These are phyloP conservation scores for Zophobas morio DNA, from an alignment of 1,140 invertebrate species.

Conservation along the genomic window DNA sequence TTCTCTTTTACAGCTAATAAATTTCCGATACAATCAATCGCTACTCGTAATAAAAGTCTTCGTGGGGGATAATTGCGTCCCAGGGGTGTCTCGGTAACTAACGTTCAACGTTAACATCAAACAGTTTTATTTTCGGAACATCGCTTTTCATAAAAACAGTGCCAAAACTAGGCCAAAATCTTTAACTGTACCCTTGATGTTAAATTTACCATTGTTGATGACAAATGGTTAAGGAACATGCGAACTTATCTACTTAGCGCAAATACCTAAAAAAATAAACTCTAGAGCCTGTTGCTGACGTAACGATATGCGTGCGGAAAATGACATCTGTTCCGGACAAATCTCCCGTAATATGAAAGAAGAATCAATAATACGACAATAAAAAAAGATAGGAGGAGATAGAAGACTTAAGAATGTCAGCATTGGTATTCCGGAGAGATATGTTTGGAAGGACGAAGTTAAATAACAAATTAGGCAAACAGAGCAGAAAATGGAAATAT, in stretches of 20 bases:
- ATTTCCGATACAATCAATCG: background rate
- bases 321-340: slow-evolving; percentile 1
- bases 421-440: background rate
- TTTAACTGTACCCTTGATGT: background rate
- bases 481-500: slow-evolving; percentile 1
- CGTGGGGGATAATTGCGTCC: background rate
- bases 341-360: background rate
- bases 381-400: background rate
- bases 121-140: background rate
- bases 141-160: too few relatives aligned
- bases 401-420: slow-evolving; percentile 1
- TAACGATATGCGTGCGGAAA: background rate
- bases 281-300: background rate
- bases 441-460: background rate
- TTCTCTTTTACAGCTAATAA: too few relatives aligned
- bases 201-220: background rate
- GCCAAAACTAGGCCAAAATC: background rate
- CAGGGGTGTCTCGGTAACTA: background rate
- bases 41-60: background rate
- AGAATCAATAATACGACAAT: background rate
- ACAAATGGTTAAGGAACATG: background rate
- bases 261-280: background rate
- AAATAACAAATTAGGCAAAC: background rate
- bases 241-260: background rate
- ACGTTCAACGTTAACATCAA: background rate